Evolutionary conservation across 2,888 invertebrate genomes (phyloP).

Genomic region (Thecophora atra): DNA sequence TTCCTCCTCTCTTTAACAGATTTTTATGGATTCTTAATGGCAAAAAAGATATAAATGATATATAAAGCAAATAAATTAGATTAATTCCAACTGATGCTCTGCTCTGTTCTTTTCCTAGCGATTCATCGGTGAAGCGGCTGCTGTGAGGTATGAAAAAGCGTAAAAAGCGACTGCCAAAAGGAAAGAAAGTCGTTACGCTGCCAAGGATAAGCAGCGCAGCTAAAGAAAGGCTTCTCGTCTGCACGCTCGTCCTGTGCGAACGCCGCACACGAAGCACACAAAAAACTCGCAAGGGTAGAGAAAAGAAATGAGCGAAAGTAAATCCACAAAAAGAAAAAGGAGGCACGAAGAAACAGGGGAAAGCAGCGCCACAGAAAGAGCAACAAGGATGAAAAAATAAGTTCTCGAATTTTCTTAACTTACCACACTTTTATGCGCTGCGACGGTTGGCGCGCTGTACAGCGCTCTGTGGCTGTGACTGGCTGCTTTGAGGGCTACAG

Average conservation of each 20-base stretch:
- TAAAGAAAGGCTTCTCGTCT: background rate
- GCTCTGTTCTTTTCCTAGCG: too few species aligned
- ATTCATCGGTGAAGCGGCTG: too few species aligned
- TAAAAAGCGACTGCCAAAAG: too few species aligned
- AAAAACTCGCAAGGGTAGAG: background rate
- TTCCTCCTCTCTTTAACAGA: too few species aligned
- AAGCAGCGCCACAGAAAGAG: background rate
- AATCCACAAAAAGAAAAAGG: background rate
- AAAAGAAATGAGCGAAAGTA: background rate
- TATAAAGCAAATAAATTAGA: too few species aligned
- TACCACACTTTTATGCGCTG: conserved; percentile 19
- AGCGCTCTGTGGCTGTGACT: conserved; percentile 26
- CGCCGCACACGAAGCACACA: background rate
- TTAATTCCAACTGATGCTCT: too few species aligned
- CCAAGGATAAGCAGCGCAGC: background rate
- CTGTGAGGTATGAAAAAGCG: too few species aligned
- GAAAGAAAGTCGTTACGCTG: background rate
- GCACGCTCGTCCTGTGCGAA: background rate
- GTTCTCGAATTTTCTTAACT: conserved; percentile 17
- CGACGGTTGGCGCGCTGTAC: conserved; percentile 20
- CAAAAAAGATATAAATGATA: too few species aligned
- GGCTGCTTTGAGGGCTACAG: conserved; percentile 20
- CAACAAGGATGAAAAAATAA: conserved; percentile 22
- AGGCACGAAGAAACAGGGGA: background rate
- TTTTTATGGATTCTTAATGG: too few species aligned